A percentile compares a stretch with the other conserved stretches of the same genome.
phyloP scores from a whole-genome alignment of 2,113 vertebrate species.

The Numenius arquata region DNA sequence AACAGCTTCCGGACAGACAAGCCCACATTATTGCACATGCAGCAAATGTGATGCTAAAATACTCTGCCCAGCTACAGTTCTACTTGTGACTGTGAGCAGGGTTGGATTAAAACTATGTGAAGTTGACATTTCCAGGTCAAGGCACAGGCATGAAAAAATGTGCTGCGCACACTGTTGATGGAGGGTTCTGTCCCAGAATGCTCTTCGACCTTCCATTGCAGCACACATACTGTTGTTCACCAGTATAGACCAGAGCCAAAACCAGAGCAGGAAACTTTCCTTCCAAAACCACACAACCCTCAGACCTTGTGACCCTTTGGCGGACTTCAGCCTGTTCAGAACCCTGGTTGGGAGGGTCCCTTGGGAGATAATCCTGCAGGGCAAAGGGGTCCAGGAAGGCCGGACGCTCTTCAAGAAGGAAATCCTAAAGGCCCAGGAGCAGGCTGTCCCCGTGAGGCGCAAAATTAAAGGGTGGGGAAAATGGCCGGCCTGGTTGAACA shows the following conservation, averaged over 20 bases:
- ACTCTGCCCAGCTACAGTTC: background rate
- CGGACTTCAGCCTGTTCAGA: no score
- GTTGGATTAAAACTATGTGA: background rate
- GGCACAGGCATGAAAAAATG: background rate
- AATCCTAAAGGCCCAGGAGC: no score
- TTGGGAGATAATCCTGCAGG: no score
- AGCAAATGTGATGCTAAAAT: background rate
- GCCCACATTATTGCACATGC: background rate
- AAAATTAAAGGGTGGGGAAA: no score
- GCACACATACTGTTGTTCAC: background rate
- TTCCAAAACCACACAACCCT: rapidly evolving
- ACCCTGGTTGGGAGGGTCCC: no score
- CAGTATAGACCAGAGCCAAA: background rate
- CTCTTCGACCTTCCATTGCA: background rate
- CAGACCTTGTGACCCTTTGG: background rate
- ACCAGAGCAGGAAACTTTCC: background rate
- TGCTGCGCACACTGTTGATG: background rate
- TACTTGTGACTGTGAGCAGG: background rate
- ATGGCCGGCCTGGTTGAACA: no score
- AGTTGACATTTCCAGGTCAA: background rate
- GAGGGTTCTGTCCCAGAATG: background rate
- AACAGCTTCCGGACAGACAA: background rate
- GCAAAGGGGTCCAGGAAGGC: no score
- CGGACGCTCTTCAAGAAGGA: no score
- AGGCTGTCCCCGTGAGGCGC: no score